Evolutionary conservation across 2,888 invertebrate genomes (phyloP), one percentile per base, ranked within the genome.

Genomic region (Plebejus argus): DNA sequence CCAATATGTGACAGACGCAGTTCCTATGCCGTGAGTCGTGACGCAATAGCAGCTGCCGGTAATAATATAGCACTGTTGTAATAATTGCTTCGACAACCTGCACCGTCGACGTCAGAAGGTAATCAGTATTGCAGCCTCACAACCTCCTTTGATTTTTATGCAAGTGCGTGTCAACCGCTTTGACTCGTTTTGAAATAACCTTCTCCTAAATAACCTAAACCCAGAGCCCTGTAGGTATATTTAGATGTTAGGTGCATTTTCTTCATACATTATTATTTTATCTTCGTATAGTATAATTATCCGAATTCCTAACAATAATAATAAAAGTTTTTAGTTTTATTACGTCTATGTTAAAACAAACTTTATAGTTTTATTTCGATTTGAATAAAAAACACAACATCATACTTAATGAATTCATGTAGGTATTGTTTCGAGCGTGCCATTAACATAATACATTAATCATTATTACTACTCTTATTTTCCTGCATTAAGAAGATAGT

Each of bases 131-230:
- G 61, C 61, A 23, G 20, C 58, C 58, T 58, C 23, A 61, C 10
- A 23, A 23, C 61, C 61, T 61, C 61, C 8, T 61, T 61, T 23
- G 58, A 58, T 58, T 58, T 58, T 58, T 58, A 58, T 58, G 58
- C 58, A 58, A 58, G 58, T 58, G 18, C 7, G 58, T n/a, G 45
- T 45, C 45, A 45, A 45, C 45, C 12, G 45, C 12, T 39, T 39
- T 8, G 2, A 39, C 18, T 58, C 7, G 56, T 49, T 49, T 15
- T 49, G 15, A 58, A 39, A 39, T 39, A 8, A 39, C 10, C 28
- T 28, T 28, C 10, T 8, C n/a, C n/a, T n/a, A n/a, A n/a, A n/a
- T n/a, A n/a, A n/a, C n/a, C n/a, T n/a, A n/a, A n/a, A n/a, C n/a
- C n/a, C n/a, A n/a, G n/a, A n/a, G n/a, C 28, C 28, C 28, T 28